Conservation (phyloP, 2,113 vertebrate species). For the Rhagologus leucostigma region DNA sequence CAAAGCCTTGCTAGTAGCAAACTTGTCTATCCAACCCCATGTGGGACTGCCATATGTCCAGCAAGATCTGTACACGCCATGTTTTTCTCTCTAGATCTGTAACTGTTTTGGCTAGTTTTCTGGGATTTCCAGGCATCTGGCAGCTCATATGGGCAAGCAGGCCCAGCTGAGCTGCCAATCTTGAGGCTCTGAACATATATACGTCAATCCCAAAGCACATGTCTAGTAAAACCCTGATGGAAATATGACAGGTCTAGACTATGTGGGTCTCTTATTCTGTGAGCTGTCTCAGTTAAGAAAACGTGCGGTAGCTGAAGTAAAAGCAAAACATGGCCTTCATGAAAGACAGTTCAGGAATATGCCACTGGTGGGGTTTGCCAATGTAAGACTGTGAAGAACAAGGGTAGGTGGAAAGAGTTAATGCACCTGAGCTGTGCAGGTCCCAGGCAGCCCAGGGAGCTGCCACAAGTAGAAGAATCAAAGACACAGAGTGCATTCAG, state of each 20-base stretch:
- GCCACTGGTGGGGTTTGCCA: not conserved
- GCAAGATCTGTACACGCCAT: not conserved
- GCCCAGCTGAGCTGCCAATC: not conserved
- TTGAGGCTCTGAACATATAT: rapidly evolving
- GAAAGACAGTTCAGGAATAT: not conserved
- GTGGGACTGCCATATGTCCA: not conserved
- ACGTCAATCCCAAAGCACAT: not conserved
- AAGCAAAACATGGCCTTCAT: not conserved
- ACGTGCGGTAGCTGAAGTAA: not conserved
- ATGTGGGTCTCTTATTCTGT: not conserved
- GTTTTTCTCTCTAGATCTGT: not conserved
- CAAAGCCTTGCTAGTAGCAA: not conserved
- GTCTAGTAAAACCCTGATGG: not conserved
- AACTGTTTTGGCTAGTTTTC: not conserved
- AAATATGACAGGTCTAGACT: not conserved
- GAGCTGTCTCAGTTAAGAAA: not conserved
- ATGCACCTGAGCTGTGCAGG: not conserved
- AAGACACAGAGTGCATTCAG: not conserved
- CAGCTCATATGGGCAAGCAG: not conserved
- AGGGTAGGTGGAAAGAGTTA: not conserved
- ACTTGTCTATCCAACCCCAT: not conserved
- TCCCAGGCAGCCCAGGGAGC: not conserved
- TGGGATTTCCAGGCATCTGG: slow-evolving; percentile 1
- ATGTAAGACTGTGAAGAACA: not conserved
- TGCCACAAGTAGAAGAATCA: not conserved